Evolutionary conservation across 2,888 invertebrate species (phyloP).

Genomic region (Euplagia quadripunctaria): DNA sequence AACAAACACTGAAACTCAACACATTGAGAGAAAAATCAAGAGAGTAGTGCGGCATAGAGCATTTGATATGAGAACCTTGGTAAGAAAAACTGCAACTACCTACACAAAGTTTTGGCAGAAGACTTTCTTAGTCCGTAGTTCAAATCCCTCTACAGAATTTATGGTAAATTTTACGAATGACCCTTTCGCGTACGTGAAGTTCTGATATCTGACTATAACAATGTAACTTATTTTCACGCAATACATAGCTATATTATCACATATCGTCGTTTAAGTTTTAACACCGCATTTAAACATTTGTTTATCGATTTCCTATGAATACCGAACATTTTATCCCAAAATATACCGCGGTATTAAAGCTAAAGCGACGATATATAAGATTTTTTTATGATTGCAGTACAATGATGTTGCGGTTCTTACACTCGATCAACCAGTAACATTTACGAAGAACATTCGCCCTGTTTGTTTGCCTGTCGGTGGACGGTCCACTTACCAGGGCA

Average conservation of each 20-base stretch:
- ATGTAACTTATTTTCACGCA: no score
- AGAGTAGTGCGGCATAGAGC: constrained; percentile 94
- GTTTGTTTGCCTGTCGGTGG: constrained; percentile 91
- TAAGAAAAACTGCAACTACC: constrained; percentile 58
- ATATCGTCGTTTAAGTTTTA: no score
- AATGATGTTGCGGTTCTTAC: constrained; percentile 95
- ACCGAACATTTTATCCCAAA: no score
- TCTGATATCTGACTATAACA: no score
- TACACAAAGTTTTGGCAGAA: not conserved
- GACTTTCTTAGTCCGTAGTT: not conserved
- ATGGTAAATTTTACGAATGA: no score
- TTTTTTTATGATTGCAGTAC: constrained; percentile 84
- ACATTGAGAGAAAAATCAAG: constrained; percentile 93
- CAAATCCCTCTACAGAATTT: not conserved
- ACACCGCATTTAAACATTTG: no score
- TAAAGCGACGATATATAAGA: not conserved
- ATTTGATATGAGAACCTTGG: constrained; percentile 94
- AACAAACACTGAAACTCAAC: constrained; percentile 91
- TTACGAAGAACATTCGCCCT: constrained; percentile 91
- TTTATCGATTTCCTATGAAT: no score
- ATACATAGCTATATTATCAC: no score
- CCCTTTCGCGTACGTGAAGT: no score
- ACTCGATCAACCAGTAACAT: constrained; percentile 91
- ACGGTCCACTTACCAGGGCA: constrained; percentile 88
- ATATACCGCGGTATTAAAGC: no score